phyloP scores from a whole-genome alignment of 2,113 vertebrate species.

The Trochalopteron elliotii region DNA sequence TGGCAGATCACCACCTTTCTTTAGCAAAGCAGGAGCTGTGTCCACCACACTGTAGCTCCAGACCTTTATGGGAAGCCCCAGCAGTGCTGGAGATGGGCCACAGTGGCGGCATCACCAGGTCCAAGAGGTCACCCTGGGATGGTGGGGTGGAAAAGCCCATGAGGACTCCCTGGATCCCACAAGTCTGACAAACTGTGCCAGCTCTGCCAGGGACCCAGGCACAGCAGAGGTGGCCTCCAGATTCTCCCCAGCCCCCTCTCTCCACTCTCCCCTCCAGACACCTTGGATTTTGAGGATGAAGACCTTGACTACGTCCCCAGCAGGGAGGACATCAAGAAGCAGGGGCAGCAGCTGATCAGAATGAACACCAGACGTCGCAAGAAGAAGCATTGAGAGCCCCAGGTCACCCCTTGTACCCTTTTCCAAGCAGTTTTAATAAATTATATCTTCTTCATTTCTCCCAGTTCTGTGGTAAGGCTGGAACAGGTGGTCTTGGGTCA shows the following conservation, averaged over 20 bases:
- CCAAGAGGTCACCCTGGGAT: background rate
- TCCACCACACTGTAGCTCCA: background rate
- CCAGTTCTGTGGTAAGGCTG: background rate
- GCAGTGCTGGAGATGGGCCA: background rate
- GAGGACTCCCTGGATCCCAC: accelerated
- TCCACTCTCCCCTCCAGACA: background rate
- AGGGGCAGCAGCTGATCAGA: background rate
- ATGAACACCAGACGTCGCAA: background rate
- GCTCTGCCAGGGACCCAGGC: background rate
- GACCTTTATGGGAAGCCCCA: background rate
- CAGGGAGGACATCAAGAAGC: background rate
- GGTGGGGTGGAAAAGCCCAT: background rate
- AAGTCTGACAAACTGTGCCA: accelerated
- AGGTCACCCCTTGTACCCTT: background rate
- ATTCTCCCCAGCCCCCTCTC: background rate
- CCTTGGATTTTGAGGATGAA: background rate
- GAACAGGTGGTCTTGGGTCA: background rate
- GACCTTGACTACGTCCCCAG: background rate
- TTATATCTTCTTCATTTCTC: background rate
- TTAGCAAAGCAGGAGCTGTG: background rate
- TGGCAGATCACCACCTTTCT: background rate
- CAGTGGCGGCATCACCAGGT: background rate
- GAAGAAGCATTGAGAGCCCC: background rate
- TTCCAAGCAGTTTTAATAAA: background rate
- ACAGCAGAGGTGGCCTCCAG: background rate